phyloP scores from a whole-genome alignment of 2,113 vertebrate species.

The Excalfactoria chinensis region DNA sequence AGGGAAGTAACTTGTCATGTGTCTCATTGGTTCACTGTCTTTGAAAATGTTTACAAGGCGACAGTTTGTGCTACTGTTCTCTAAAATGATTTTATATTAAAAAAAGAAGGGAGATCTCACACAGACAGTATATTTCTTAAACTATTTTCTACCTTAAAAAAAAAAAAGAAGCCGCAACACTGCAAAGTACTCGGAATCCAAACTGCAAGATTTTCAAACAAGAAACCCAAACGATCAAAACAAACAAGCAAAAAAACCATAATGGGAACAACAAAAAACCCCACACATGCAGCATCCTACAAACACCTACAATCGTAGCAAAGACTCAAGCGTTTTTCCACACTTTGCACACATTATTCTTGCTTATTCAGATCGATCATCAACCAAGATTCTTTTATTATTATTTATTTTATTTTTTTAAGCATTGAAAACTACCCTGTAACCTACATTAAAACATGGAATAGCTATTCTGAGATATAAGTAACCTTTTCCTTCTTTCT shows the following conservation, averaged over 20 bases:
- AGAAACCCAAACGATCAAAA: not conserved
- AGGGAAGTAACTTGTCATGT: not conserved
- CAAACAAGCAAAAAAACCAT: not conserved
- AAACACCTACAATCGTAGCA: not conserved
- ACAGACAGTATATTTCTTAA: not conserved
- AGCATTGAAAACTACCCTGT: not conserved
- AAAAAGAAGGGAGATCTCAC: not conserved
- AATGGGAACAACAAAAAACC: not conserved
- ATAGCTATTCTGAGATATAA: not conserved
- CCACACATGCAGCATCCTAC: not conserved
- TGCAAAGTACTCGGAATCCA: not conserved
- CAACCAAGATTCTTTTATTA: not conserved
- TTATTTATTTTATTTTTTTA: not conserved
- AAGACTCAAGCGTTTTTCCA: not conserved
- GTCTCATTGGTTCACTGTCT: not conserved
- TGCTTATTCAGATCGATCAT: not conserved
- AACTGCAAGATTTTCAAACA: not conserved
- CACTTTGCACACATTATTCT: not conserved
- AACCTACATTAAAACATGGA: not conserved
- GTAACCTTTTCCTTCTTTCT: not conserved
- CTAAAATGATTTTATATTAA: not conserved
- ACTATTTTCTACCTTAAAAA: not conserved
- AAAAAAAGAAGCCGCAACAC: not conserved
- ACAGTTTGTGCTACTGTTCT: not conserved
- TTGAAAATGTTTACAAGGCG: not conserved